A percentile compares a stretch with the other conserved stretches of the same genome.
Evolutionary conservation across 2,797 vertebrate genomes (phyloP).

Genomic region (Pempheris klunzingeri): DNA sequence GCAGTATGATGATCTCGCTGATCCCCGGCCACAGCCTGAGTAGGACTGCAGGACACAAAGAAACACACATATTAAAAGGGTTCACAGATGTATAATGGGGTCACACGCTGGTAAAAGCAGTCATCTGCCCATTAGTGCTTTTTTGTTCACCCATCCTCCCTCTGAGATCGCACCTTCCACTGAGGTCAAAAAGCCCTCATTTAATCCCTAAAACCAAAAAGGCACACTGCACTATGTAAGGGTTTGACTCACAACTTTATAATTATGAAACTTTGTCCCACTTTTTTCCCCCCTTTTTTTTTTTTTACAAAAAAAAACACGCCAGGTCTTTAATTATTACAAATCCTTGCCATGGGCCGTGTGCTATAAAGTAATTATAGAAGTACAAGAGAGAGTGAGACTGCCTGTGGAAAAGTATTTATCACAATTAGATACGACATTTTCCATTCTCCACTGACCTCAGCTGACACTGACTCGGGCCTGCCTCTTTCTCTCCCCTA

Average conservation of each 20-base stretch:
- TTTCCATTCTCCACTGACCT: constrained; percentile 4
- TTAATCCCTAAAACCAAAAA: background rate
- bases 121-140: background rate
- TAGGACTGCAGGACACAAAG: constrained; percentile 52
- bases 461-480: background rate
- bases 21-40: constrained; percentile 84
- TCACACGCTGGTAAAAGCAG: background rate
- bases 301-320: background rate
- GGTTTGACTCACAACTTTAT: background rate
- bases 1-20: constrained; percentile 80
- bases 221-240: background rate
- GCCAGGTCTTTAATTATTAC: background rate
- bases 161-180: background rate
- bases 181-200: background rate
- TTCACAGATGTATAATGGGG: background rate
- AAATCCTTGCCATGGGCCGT: background rate
- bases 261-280: background rate
- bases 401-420: background rate
- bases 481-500: background rate
- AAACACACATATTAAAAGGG: background rate
- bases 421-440: constrained; percentile 5
- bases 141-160: background rate
- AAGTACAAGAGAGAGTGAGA: background rate
- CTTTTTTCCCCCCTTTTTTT: too few species aligned
- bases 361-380: background rate